Evolutionary conservation across 64 coral and sea anemone genomes (phyloP).

Genomic region (Stichodactyla mertensii): DNA sequence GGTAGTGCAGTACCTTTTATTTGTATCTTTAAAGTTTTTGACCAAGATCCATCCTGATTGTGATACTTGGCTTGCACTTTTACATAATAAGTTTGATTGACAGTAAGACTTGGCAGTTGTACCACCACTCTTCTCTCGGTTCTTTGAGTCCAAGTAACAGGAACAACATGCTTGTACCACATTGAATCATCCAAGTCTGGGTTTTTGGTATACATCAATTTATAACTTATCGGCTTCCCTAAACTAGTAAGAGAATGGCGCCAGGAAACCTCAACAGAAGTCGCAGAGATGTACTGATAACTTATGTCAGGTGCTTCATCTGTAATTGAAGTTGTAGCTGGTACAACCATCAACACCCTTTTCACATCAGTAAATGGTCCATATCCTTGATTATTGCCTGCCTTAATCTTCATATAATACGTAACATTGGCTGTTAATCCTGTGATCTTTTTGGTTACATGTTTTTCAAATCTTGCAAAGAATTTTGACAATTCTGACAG

Average conservation of each 20-base stretch:
- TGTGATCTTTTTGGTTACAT: neutral
- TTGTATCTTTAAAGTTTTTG: constrained; percentile 25
- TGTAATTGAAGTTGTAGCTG: neutral
- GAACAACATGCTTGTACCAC: neutral
- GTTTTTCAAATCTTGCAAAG: constrained; percentile 17
- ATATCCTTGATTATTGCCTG: constrained; percentile 56
- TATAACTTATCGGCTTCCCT: constrained; percentile 5
- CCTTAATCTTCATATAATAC: constrained; percentile 68
- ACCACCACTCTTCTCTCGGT: neutral
- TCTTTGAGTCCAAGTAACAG: neutral
- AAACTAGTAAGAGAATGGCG: neutral
- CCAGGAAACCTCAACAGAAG: constrained; percentile 37
- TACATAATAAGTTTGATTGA: constrained; percentile 51
- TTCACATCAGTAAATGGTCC: constrained; percentile 50
- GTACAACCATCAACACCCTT: neutral
- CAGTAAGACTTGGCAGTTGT: constrained; percentile 13
- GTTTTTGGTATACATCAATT: neutral
- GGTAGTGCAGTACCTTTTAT: neutral
- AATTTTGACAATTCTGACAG: constrained; percentile 17
- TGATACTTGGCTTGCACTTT: constrained; percentile 68
- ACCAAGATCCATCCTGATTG: constrained; percentile 52
- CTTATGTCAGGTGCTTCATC: constrained; percentile 20
- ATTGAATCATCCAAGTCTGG: neutral
- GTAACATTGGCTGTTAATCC: constrained; percentile 31
- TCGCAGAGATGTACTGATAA: neutral